Conservation (phyloP, 2,888 invertebrate genomes). For the Drosophila nigricruria region DNA sequence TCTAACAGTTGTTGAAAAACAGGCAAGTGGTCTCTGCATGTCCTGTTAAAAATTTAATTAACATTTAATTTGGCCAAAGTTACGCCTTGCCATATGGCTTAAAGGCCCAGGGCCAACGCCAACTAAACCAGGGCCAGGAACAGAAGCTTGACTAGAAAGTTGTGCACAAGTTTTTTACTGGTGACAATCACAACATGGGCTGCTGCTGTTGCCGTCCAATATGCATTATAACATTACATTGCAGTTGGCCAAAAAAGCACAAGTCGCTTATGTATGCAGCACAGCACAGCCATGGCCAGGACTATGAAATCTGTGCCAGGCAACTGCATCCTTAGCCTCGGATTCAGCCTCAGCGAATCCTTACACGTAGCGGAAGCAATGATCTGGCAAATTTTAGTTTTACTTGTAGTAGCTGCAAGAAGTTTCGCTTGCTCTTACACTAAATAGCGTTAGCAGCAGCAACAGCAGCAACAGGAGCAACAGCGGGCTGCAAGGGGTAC, state of each 20-base stretch:
- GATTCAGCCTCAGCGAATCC: slow-evolving; percentile 59
- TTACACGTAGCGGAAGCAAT: slow-evolving; percentile 78
- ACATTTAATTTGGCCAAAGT: slow-evolving; percentile 72
- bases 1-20: slow-evolving; percentile 36
- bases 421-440: slow-evolving; percentile 67
- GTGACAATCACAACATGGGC: slow-evolving; percentile 65
- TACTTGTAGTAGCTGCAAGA: slow-evolving; percentile 71
- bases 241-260: slow-evolving; percentile 47
- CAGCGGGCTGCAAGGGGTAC: slow-evolving; percentile 6
- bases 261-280: slow-evolving; percentile 58
- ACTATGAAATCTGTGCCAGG: slow-evolving; percentile 57
- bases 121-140: slow-evolving; percentile 1
- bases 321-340: slow-evolving; percentile 21
- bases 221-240: slow-evolving; percentile 68
- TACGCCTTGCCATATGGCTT: slow-evolving; percentile 50
- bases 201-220: slow-evolving; percentile 42
- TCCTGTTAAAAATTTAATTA: slow-evolving; percentile 71
- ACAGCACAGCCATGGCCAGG: slow-evolving; percentile 33
- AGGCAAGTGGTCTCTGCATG: slow-evolving; percentile 7
- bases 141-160: slow-evolving; percentile 24
- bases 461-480: slow-evolving; percentile 19
- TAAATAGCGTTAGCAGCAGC: slow-evolving; percentile 65
- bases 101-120: slow-evolving; percentile 16
- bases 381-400: slow-evolving; percentile 79
- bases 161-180: slow-evolving; percentile 50